Evolutionary conservation across 2,113 vertebrate species (phyloP), one percentile per base, ranked within the genome.

Genomic region (Rhadina sibilatrix): DNA sequence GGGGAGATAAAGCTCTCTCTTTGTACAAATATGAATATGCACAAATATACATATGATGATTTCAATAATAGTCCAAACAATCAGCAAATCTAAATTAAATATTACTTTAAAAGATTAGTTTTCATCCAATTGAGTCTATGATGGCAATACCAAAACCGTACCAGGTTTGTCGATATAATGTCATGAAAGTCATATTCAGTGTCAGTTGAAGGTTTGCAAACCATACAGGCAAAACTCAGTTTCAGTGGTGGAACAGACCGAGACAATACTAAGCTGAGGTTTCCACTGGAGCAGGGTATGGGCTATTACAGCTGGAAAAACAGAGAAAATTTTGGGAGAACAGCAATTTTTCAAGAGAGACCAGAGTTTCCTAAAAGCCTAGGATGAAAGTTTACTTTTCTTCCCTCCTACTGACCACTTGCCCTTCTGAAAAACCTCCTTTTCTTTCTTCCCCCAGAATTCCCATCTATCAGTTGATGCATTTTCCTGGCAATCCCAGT

Each of bases 41-140:
- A 87, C 77, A 92, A 92, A 94, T 46, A 95, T 4, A 78, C 74
- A 89, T 85, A 87, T 28, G 37, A 79, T 31, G 1, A 84, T 44
- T 89, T 89, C 24, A 76, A 22, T 87, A 76, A 69, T 0, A 87
- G n/a, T 59, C 31, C 85, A 71, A 95, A 93, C 31, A 90, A 49
- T 83, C 74, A 60, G n/a, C 8, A 85, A 56, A 89, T 83, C 61
- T 95, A 87, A 76, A 53, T 89, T 93, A 91, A 93, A 91, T 77
- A 77, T 66, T 83, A 54, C 20, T 69, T 79, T n/a, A 54, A 91
- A 87, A 87, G 17, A 86, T 80, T 60, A 81, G 8, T 52, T 93
- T 75, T 64, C 70, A 95, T 46, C 15, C 80, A 89, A 56, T 8
- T 31, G 21, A 72, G 6, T 65, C 3, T 27, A 19, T 77, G 28